Evolutionary conservation across 35 echinoderm and acorn worm genomes (phyloP).

Genomic region (Ophioderma brevispina): DNA sequence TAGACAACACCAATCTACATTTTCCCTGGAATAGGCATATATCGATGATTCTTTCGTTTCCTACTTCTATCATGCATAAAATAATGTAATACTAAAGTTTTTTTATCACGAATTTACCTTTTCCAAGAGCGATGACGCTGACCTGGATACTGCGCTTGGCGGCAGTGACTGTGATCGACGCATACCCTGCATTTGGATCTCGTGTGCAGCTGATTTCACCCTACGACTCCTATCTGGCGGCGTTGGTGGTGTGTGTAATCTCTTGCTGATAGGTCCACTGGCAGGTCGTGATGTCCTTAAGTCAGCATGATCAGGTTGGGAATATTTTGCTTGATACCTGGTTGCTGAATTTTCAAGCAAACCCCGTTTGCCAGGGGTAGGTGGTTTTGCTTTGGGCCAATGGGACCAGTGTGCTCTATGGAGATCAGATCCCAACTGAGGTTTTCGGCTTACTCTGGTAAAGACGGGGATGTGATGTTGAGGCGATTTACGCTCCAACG

Average conservation of each 20-base stretch:
- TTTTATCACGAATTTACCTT: conserved; percentile 19
- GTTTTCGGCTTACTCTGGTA: not conserved
- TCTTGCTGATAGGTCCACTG: not conserved
- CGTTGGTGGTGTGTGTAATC: conserved; percentile 58
- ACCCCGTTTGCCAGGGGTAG: not conserved
- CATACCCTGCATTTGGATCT: conserved; percentile 16
- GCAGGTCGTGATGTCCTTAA: not conserved
- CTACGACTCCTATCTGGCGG: conserved; percentile 20
- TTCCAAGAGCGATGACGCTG: not conserved
- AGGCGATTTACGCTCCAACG: not conserved
- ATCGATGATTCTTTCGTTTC: too few relatives aligned
- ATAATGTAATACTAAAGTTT: too few relatives aligned
- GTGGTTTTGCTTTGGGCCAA: not conserved
- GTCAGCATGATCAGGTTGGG: not conserved
- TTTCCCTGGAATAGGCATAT: too few relatives aligned
- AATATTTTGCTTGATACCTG: not conserved
- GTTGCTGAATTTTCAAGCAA: not conserved
- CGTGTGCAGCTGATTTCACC: not conserved
- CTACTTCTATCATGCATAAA: too few relatives aligned
- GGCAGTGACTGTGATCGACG: not conserved
- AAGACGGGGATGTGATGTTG: not conserved
- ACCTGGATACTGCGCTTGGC: not conserved
- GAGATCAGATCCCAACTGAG: not conserved
- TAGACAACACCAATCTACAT: too few relatives aligned
- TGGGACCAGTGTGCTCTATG: not conserved